These are phyloP conservation scores for Cepaea nemoralis DNA, from an alignment of 1,140 invertebrate species.

Conservation along the genomic window DNA sequence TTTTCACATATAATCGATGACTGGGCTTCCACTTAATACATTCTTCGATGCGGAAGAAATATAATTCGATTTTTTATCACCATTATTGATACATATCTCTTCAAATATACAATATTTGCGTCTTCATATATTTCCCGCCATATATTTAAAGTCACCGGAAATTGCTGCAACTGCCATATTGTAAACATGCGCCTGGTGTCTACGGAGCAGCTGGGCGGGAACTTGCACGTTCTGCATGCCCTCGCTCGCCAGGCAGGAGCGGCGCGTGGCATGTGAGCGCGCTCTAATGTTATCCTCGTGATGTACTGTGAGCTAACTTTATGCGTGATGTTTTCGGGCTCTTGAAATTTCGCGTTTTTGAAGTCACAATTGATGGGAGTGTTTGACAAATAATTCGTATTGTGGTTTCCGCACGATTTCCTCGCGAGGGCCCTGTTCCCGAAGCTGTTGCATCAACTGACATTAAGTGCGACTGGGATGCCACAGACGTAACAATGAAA, in stretches of 20 bases:
- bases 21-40: too few species aligned
- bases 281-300: neutral
- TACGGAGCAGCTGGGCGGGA: neutral
- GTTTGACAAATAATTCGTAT: neutral
- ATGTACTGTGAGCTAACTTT: neutral
- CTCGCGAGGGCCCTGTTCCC: neutral
- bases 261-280: constrained; percentile 12
- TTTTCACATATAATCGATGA: too few species aligned
- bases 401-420: neutral
- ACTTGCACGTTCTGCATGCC: neutral
- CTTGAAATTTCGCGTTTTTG: neutral
- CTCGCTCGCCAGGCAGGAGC: neutral
- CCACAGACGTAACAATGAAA: too few species aligned
- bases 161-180: neutral
- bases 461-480: too few species aligned
- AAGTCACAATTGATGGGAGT: neutral
- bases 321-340: neutral
- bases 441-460: too few species aligned
- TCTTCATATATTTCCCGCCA: neutral
- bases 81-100: too few species aligned
- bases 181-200: constrained; percentile 7
- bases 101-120: too few species aligned
- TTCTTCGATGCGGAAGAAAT: too few species aligned
- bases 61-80: too few species aligned
- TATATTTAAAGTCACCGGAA: constrained; percentile 8